Evolutionary conservation across 2,888 invertebrate genomes (phyloP), one percentile per base, ranked within the genome.

Genomic region (Sthenelais limicola): DNA sequence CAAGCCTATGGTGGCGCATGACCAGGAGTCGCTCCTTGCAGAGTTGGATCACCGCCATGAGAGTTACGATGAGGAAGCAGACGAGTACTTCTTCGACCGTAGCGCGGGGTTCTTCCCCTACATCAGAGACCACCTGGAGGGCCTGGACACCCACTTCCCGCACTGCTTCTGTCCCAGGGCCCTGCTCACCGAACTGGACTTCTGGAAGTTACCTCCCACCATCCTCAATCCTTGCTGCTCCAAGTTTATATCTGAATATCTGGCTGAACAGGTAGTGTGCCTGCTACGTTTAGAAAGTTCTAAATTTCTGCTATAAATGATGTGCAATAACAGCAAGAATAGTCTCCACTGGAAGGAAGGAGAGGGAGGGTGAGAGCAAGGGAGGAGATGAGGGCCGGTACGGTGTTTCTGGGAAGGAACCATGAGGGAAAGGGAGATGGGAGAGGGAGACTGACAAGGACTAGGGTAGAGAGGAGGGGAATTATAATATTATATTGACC

Each of bases 71-170:
- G 1, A 12, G 3, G 32, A n/a, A 2, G 21, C 2, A 1, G 32
- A 32, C 9, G 56, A 56, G 30, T 56, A 56, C 56, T 56, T 56
- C 56, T 56, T 56, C 33, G 56, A 56, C 33, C 56, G 56, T 15
- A 32, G 56, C 30, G 18, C 56, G 7, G 56, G 56, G n/a, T 28
- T 32, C 56, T 56, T 56, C 56, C 56, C 56, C 30, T 56, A 33
- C 56, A 1, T 56, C 3, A 30, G 30, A n/a, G 56, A 56, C 56
- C 56, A 56, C 33, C 30, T 56, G 26, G 32, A 56, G n/a, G 56
- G 56, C 9, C 15, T 5, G 5, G 32, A 18, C 30, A 24, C 30
- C 2, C 56, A 56, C 56, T 56, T 56, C 56, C 56, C 56, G 32
- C 56, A 56, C 30, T 56, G 56, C 56, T 24, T 56, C 3, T 56